Base-by-base conservation (phyloP, 2,888 invertebrate species). In the Lasioglossum vierecki region DNA sequence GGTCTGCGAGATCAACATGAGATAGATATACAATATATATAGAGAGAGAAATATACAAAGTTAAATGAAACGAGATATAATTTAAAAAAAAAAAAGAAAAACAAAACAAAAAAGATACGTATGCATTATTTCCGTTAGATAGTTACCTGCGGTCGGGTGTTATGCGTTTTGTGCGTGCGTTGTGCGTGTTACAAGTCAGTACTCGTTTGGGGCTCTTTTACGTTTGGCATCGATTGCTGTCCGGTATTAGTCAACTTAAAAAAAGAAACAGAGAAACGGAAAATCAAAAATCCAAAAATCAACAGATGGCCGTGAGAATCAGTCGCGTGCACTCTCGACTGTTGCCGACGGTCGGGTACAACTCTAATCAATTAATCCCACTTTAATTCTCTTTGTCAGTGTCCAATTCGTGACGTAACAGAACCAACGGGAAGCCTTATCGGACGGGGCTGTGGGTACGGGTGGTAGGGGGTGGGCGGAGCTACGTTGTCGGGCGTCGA, bases 231-330 rank as follows among this genome's bases (percentile, higher is more conserved):
- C 93, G 93, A 91, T 91, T 93, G 93, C 92, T 94, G 94, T 94
- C 94, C 94, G 92, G 94, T 94, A 94, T 94, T 94, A 94, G 94
- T 94, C 94, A 95, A 95, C 94, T 95, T 95, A 94, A 94, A 95
- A 94, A 93, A 93, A 94, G 93, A 93, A 91, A 89, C 91, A 93
- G 91, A 92, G 93, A 94, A 93, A 93, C 91, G 85, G 94, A 94
- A 94, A 93, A 92, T 92, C 88, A 92, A 92, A 93, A 91, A 87
- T 91, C 85, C 88, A 89, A 93, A 70, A 92, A 91, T 90, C 85
- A 46, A 46, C 41, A 46, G 41, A 26, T 46, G 13, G 72, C 41
- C 44, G 72, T 72, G 72, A 68, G 57, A 68, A 30, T 68, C 68
- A 39, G 68, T 68, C 39, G 68, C 68, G 68, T 68, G 68, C 68